Conservation (phyloP, 1,140 invertebrate species). For the Oedothorax gibbosus region DNA sequence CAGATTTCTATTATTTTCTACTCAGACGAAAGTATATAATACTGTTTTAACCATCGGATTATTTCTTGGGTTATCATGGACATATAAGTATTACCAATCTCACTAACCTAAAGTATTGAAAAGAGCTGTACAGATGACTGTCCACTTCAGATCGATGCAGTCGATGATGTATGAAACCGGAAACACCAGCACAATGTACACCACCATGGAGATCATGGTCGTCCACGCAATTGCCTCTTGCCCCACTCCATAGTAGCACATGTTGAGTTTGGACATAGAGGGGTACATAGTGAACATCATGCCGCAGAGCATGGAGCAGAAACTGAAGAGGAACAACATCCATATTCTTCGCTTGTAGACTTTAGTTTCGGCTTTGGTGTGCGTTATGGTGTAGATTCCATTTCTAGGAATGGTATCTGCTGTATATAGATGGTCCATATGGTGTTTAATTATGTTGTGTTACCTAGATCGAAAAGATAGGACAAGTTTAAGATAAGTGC, state of each 20-base stretch:
- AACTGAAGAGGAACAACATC: conserved; percentile 86
- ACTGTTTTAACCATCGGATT: too few relatives aligned
- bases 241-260: conserved; percentile 72
- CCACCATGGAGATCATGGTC: conserved; percentile 97
- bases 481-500: too few relatives aligned
- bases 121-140: conserved; percentile 86
- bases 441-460: too few relatives aligned
- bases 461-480: too few relatives aligned
- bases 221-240: conserved; percentile 89
- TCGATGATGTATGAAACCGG: conserved; percentile 94
- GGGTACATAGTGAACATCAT: conserved; percentile 74
- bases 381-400: too few relatives aligned
- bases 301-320: conserved; percentile 89
- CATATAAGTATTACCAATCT: too few relatives aligned
- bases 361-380: not conserved
- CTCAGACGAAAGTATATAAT: too few relatives aligned
- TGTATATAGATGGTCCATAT: too few relatives aligned
- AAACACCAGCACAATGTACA: conserved; percentile 95
- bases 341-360: conserved; percentile 78
- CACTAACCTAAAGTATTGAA: conserved; percentile 82
- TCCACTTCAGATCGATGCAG: conserved; percentile 86
- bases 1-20: too few relatives aligned
- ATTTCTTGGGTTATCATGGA: too few relatives aligned
- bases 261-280: conserved; percentile 69
- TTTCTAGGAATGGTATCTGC: too few relatives aligned